These are phyloP conservation scores for Eupsittula cactorum DNA, from an alignment of 2,113 vertebrate genomes.

Conservation along the genomic window DNA sequence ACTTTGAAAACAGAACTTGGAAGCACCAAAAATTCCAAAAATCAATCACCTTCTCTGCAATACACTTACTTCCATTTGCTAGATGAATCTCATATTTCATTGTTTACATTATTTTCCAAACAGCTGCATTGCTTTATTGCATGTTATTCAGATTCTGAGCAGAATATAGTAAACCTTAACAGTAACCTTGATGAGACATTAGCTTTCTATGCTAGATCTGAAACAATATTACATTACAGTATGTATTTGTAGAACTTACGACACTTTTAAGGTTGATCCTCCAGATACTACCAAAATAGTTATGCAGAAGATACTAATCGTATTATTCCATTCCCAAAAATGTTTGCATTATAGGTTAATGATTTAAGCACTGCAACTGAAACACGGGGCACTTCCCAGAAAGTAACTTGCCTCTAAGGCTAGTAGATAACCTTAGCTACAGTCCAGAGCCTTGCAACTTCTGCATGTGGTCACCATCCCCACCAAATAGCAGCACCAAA, in stretches of 20 bases:
- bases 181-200: background rate
- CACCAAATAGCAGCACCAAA: background rate
- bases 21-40: accelerated
- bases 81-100: background rate
- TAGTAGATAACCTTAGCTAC: background rate
- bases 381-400: background rate
- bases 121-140: background rate
- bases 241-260: background rate
- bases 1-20: background rate
- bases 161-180: background rate
- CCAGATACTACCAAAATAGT: background rate
- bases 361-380: background rate
- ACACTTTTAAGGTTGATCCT: background rate
- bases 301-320: accelerated
- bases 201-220: background rate
- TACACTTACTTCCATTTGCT: background rate
- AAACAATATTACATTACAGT: background rate
- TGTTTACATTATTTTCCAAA: background rate
- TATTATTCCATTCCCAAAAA: background rate
- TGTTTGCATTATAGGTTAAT: accelerated
- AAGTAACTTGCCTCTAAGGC: background rate
- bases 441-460: background rate
- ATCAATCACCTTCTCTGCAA: background rate
- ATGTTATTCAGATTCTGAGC: background rate
- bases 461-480: background rate